Conservation (phyloP, 2,113 vertebrate genomes). For the Cinclus mexicanus region DNA sequence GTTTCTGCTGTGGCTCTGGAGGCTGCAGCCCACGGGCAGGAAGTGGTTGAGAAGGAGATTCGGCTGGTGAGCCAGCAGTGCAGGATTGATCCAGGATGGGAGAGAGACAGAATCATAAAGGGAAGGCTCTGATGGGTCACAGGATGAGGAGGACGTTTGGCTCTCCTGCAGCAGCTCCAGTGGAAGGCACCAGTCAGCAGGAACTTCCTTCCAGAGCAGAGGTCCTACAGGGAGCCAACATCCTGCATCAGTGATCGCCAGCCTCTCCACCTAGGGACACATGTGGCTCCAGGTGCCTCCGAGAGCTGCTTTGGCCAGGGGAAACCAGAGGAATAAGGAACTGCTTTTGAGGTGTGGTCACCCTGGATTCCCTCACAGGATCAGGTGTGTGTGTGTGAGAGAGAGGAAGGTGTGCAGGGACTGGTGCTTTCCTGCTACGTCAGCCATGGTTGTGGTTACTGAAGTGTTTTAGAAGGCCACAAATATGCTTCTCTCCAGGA, state of each 20-base stretch:
- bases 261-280: background rate
- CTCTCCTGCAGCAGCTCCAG: background rate
- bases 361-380: background rate
- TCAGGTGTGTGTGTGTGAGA: background rate
- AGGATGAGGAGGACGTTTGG: background rate
- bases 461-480: background rate
- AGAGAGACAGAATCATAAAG: background rate
- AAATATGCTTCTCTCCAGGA: background rate
- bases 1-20: background rate
- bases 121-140: background rate
- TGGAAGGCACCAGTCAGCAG: background rate
- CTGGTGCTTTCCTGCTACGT: background rate
- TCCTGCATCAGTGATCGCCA: background rate
- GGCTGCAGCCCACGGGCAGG: slow-evolving; percentile 5
- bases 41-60: background rate
- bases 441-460: background rate
- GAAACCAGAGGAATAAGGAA: background rate
- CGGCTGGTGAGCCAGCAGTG: background rate
- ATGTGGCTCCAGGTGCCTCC: background rate
- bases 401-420: background rate
- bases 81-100: background rate
- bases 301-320: background rate
- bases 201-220: background rate
- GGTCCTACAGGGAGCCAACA: background rate
- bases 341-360: background rate